phyloP scores from a whole-genome alignment of 1,140 invertebrate species.

The Drosophila nannoptera region DNA sequence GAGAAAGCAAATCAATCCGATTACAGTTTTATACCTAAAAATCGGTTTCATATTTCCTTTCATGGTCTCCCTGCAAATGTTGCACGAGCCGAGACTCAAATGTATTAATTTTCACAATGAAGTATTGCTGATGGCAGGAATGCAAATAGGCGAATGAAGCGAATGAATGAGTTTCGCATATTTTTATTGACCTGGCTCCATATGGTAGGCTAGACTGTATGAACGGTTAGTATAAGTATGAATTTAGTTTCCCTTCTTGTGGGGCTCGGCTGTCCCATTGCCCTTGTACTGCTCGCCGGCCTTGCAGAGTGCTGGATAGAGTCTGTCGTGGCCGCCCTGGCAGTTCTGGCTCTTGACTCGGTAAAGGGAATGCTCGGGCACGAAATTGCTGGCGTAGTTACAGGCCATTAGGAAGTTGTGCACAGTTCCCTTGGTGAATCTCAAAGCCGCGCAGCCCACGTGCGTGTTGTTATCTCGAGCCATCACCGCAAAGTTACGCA shows the following conservation, averaged over 20 bases:
- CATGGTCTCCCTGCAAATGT: too few species aligned
- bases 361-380: conserved; percentile 41
- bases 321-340: conserved; percentile 47
- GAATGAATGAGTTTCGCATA: not conserved
- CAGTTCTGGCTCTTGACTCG: conserved; percentile 37
- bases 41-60: too few species aligned
- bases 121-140: too few species aligned
- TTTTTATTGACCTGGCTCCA: not conserved
- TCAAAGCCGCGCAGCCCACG: conserved; percentile 55
- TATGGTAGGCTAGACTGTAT: conserved; percentile 17
- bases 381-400: conserved; percentile 56
- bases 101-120: too few species aligned
- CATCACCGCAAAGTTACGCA: conserved; percentile 60
- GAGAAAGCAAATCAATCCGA: too few species aligned
- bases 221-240: conserved; percentile 1
- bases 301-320: conserved; percentile 48
- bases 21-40: too few species aligned
- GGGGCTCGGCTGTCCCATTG: conserved; percentile 19
- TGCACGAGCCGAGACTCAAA: too few species aligned
- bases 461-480: conserved; percentile 59
- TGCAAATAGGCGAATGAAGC: not conserved
- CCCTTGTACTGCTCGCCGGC: conserved; percentile 38
- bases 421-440: conserved; percentile 9
- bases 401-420: conserved; percentile 56
- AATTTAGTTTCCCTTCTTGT: conserved; percentile 9